Base-by-base conservation (phyloP, 2,888 invertebrate genomes). In the Ganaspis brasiliensis region DNA sequence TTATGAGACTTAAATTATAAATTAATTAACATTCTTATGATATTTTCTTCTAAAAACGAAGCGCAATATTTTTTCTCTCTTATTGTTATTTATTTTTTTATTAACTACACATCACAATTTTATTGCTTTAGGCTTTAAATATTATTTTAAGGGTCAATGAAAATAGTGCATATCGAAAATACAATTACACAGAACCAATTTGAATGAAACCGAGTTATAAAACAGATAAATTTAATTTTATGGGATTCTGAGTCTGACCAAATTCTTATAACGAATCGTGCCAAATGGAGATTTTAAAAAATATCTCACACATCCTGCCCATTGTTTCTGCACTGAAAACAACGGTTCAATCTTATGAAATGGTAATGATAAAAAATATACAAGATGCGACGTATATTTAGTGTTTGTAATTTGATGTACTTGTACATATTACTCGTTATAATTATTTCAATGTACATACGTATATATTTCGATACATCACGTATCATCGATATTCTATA, bases 361-460 rank as follows among this genome's bases (percentile, higher is more conserved):
- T 85, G 84, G 80, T 82, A 84, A 85, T 85, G 81, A 74, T 72
- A 81, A 78, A 82, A 83, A 83, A 76, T 82, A 80, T 83, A 82
- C 87, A 87, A 86, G 83, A 75, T 85, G 84, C 82, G 86, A 81
- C 84, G 82, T 86, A 85, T 84, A 82, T 86, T 87, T 85, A 86
- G 81, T 87, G 76, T 90, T 89, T 89, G 89, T 89, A 89, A 89
- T 88, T 90, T 86, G 85, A 85, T 90, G 89, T 91, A 89, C 84
- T 87, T 89, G 89, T 89, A 91, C 87, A 91, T 91, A 91, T 81
- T 85, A 86, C 85, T 87, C 87, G 88, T 90, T 89, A 88, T 87
- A 73, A 81, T 80, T 89, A 88, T 79, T 74, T 76, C 77, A 76
- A 79, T 79, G 75, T 75, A 77, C 78, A 82, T 75, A 67, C 67